Evolutionary conservation across 2,888 invertebrate species (phyloP).

Genomic region (Drosophila aldrichi): DNA sequence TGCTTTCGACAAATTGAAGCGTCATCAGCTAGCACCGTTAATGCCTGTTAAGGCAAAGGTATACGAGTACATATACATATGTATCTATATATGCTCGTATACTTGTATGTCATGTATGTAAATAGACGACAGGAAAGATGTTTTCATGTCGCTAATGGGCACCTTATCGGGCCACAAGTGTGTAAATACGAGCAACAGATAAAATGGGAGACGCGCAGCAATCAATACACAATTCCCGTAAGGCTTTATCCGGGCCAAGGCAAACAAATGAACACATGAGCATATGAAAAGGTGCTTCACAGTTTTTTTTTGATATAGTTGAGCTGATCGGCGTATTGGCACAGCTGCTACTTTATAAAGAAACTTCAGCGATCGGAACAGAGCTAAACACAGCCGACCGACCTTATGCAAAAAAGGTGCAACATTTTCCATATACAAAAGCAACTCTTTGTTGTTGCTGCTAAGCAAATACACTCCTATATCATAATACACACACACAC

Average conservation of each 20-base stretch:
- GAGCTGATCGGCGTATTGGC: conserved; percentile 58
- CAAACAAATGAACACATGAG: conserved; percentile 35
- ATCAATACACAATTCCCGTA: conserved; percentile 48
- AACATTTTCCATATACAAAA: conserved; percentile 70
- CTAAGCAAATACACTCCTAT: conserved; percentile 48
- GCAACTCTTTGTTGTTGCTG: conserved; percentile 77
- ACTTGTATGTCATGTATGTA: conserved; percentile 5
- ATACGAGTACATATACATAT: background rate
- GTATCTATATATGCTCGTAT: background rate
- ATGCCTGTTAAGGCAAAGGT: conserved; percentile 8
- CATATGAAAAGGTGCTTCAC: conserved; percentile 57
- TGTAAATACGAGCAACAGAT: conserved; percentile 46
- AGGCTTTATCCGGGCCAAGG: conserved; percentile 40
- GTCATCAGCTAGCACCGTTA: conserved; percentile 15
- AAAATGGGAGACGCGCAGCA: conserved; percentile 32
- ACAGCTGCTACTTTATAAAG: conserved; percentile 66
- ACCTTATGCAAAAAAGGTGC: conserved; percentile 78
- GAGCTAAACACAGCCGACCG: conserved; percentile 51
- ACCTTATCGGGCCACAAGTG: conserved; percentile 54
- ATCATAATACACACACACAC: conserved; percentile 6
- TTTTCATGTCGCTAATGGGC: conserved; percentile 12
- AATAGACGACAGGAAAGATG: conserved; percentile 30
- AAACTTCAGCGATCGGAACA: conserved; percentile 32
- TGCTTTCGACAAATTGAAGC: conserved; percentile 4
- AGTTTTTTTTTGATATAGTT: conserved; percentile 33